Evolutionary conservation across 37 sponge, comb jelly and placozoan genomes (phyloP).

Genomic region (Theonella swinhoei): DNA sequence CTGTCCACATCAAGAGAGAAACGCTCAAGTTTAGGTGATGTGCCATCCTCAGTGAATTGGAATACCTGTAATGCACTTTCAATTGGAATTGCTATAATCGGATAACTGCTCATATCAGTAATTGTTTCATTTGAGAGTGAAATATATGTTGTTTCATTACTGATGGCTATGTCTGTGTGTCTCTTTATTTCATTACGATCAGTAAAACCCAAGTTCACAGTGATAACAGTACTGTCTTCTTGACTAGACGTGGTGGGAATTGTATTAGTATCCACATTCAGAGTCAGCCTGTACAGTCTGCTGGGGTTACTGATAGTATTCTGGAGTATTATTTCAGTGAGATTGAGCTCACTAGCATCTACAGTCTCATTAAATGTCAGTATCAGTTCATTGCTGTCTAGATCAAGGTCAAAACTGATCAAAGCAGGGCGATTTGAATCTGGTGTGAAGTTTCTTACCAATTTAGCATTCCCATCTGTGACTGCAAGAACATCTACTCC

Average conservation of each 20-base stretch:
- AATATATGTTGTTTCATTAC: slow-evolving; percentile 52
- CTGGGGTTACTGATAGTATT: slow-evolving; percentile 46
- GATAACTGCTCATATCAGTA: slow-evolving; percentile 76
- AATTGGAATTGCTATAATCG: slow-evolving; percentile 23
- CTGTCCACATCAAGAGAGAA: slow-evolving; percentile 71
- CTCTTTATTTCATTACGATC: slow-evolving; percentile 82
- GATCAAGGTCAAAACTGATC: slow-evolving; percentile 67
- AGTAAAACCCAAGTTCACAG: slow-evolving; percentile 63
- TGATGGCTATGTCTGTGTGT: slow-evolving; percentile 64
- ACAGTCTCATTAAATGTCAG: slow-evolving; percentile 90
- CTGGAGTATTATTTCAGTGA: slow-evolving; percentile 56
- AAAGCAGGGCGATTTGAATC: slow-evolving; percentile 77
- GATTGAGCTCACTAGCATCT: slow-evolving; percentile 55
- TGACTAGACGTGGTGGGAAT: slow-evolving; percentile 41
- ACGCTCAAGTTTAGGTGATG: slow-evolving; percentile 37
- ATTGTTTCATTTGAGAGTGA: slow-evolving; percentile 63
- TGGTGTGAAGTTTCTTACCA: slow-evolving; percentile 53
- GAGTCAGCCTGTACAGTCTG: slow-evolving; percentile 37
- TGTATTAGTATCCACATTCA: background rate
- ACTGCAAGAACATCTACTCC: slow-evolving; percentile 68
- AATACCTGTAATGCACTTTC: slow-evolving; percentile 24
- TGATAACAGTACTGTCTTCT: slow-evolving; percentile 60
- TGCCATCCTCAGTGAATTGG: slow-evolving; percentile 48
- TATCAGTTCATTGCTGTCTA: slow-evolving; percentile 53
- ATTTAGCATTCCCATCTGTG: slow-evolving; percentile 60